phyloP scores from a whole-genome alignment of 2,113 vertebrate genomes.

The Montifringilla adamsi region DNA sequence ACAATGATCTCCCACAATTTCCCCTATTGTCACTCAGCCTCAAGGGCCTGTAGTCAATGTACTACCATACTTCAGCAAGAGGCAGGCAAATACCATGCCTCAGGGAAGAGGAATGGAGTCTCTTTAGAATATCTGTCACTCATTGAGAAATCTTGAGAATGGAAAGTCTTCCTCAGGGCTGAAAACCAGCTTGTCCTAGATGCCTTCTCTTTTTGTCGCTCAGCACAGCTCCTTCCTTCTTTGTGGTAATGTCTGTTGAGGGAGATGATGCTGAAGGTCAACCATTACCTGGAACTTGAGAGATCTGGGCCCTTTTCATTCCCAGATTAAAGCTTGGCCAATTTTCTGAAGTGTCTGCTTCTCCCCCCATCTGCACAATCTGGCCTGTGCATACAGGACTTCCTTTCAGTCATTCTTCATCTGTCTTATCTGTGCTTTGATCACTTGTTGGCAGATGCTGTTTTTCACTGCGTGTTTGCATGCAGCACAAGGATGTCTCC shows the following conservation, averaged over 20 bases:
- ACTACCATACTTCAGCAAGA: background rate
- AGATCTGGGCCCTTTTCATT: background rate
- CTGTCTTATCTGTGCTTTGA: background rate
- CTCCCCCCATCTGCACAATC: background rate
- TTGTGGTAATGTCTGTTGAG: background rate
- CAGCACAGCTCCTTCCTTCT: background rate
- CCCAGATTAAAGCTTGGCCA: background rate
- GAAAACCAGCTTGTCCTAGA: background rate
- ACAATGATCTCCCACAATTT: background rate
- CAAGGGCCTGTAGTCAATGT: background rate
- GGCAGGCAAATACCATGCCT: background rate
- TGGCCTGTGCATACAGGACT: background rate
- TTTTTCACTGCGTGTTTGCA: background rate
- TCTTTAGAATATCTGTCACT: background rate
- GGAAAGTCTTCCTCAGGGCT: background rate
- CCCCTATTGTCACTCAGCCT: background rate
- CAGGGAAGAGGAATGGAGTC: background rate
- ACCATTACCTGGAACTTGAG: background rate
- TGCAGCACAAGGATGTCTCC: background rate
- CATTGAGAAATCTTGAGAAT: background rate
- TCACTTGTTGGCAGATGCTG: background rate
- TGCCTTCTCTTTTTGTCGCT: background rate
- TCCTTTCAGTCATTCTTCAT: conserved; percentile 16
- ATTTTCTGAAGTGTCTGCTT: background rate
- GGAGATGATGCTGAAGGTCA: background rate